Conservation (phyloP, 2,797 vertebrate genomes). For the Hybognathus amarus region DNA sequence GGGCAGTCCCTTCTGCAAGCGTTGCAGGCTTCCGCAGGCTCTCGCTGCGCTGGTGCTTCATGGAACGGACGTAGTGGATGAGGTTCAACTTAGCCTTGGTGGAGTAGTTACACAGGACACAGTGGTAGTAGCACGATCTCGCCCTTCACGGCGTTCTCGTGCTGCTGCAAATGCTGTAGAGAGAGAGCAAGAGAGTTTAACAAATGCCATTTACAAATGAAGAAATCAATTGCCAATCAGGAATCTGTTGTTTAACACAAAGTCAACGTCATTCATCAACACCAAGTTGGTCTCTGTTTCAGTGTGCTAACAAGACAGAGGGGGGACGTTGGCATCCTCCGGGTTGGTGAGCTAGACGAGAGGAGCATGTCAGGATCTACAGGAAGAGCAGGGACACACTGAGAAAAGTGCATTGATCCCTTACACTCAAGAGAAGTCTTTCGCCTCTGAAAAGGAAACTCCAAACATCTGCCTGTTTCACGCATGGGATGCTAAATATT, state of each 20-base stretch:
- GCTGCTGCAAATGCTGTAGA: slow-evolving; percentile 95
- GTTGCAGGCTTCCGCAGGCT: slow-evolving; percentile 97
- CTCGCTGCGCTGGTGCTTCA: slow-evolving; percentile 98
- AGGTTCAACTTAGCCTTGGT: slow-evolving; percentile 99
- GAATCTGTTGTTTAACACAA: slow-evolving; percentile 80
- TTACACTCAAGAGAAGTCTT: slow-evolving; percentile 84
- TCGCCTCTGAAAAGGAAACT: slow-evolving; percentile 88
- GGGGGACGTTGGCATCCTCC: slow-evolving; percentile 67
- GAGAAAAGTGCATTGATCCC: slow-evolving; percentile 87
- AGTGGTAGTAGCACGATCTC: slow-evolving; percentile 98
- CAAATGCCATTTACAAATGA: slow-evolving; percentile 80
- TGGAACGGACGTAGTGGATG: slow-evolving; percentile 98
- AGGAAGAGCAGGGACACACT: slow-evolving; percentile 67
- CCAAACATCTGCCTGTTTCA: slow-evolving; percentile 97
- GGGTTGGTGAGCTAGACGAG: slow-evolving; percentile 57
- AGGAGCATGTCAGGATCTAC: slow-evolving; percentile 16
- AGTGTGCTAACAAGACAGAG: slow-evolving; percentile 67
- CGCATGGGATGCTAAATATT: slow-evolving; percentile 96
- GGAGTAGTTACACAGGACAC: slow-evolving; percentile 95
- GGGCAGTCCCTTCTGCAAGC: slow-evolving; percentile 93
- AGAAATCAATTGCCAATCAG: slow-evolving; percentile 84
- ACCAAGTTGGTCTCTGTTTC: slow-evolving; percentile 72
- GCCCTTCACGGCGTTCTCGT: slow-evolving; percentile 91
- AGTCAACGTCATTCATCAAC: slow-evolving; percentile 69
- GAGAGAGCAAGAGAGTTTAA: slow-evolving; percentile 66